phyloP scores from a whole-genome alignment of 2,797 vertebrate genomes.

The Macroramphosus scolopax region DNA sequence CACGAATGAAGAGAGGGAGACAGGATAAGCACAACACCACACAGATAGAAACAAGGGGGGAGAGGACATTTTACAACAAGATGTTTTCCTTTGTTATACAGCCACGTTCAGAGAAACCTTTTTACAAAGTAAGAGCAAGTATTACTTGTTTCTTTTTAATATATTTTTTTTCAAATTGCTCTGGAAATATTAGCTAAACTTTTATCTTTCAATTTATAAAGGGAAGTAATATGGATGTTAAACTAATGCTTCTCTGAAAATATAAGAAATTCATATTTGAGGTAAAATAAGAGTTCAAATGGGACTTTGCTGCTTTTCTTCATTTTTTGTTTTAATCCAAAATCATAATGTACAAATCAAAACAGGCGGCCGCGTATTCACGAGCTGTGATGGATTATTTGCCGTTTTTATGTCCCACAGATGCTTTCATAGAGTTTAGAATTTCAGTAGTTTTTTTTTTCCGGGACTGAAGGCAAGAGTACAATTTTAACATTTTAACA shows the following conservation, averaged over 20 bases:
- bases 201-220: too few species aligned
- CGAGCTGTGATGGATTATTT: slow-evolving; percentile 20
- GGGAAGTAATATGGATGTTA: too few species aligned
- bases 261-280: neutral
- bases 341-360: neutral
- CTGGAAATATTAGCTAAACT: too few species aligned
- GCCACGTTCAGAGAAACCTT: slow-evolving; percentile 8
- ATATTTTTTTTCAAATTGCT: neutral
- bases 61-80: slow-evolving; percentile 23
- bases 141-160: slow-evolving; percentile 1
- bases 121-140: neutral
- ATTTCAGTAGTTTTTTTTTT: slow-evolving; percentile 53
- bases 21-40: slow-evolving; percentile 60
- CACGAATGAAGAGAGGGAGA: slow-evolving; percentile 67
- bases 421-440: slow-evolving; percentile 31
- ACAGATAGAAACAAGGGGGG: slow-evolving; percentile 45
- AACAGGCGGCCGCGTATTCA: neutral
- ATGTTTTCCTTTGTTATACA: slow-evolving; percentile 30
- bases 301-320: neutral
- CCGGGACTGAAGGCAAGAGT: slow-evolving; percentile 60
- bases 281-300: too few species aligned
- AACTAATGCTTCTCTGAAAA: too few species aligned
- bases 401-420: slow-evolving; percentile 14
- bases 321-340: slow-evolving; percentile 1
- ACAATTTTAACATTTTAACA: slow-evolving; percentile 55